Base-by-base conservation (phyloP, 2,797 vertebrate genomes). In the Decapterus maruadsi region DNA sequence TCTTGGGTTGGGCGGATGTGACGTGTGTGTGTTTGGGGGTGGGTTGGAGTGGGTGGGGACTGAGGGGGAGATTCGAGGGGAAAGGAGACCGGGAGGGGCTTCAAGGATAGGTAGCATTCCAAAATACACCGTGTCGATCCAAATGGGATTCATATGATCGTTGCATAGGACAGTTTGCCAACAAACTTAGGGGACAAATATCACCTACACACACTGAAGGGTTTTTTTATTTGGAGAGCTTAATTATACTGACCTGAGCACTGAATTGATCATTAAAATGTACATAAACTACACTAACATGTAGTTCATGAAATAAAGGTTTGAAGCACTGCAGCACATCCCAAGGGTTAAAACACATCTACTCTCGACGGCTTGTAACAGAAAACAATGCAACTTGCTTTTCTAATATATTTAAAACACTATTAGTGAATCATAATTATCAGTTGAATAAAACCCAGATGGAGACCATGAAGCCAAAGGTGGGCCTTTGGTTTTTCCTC, bases 131-230 rank as follows among this genome's bases (percentile, higher is more conserved):
- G 83, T 91, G 90, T 93, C 90, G 55, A 94, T 90, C 88, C 92
- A 94, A 93, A 91, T 93, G 91, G 92, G 90, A 93, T 92, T 91
- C 89, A 87, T 83, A 89, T 84, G 78, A 87, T 92, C 67, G 78
- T 86, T 89, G 82, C 87, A 70, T 78, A 62, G 74, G 85, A 86
- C 69, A 81, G 72, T 74, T 81, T 64, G 54, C 42, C 77, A 78
- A 84, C 80, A 84, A 81, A 84, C 48, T 80, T 71, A 77, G 57
- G 75, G 72, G 75, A 90, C 80, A 88, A 61, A 89, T 77, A 86
- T 80, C 83, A 82, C 73, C 84, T 68, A 78, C 77, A 87, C 70
- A 88, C 75, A 85, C 40, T 11, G 51, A 62, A 46, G 60, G 74
- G 58, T 26, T 43, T 76, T 34, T 26, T 26, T 26, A 26, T 26